These are phyloP conservation scores for Vespertilio murinus DNA, from an alignment of 2,797 vertebrate species.

Conservation along the genomic window DNA sequence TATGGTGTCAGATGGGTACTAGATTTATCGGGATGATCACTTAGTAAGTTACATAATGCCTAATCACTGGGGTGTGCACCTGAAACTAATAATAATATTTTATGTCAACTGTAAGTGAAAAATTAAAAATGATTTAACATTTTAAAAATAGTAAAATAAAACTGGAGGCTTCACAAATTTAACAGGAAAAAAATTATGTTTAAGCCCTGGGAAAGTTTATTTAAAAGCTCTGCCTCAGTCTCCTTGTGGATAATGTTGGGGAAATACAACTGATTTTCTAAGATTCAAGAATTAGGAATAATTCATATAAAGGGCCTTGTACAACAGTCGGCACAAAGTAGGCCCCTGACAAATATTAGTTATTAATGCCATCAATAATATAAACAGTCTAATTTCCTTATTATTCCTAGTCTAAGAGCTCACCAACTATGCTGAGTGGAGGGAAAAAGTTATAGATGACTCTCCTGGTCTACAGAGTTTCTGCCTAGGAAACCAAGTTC, in stretches of 20 bases:
- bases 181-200: not conserved
- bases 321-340: not conserved
- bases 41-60: no score
- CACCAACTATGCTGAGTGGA: not conserved
- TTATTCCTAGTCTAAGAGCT: conserved; percentile 34
- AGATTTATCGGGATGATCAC: no score
- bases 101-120: no score
- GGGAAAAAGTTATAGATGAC: not conserved
- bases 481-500: not conserved
- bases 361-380: not conserved
- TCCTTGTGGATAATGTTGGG: not conserved
- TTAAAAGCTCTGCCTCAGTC: not conserved
- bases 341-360: not conserved
- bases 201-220: not conserved
- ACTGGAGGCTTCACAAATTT: not conserved
- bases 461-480: conserved; percentile 4
- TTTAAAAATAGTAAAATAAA: not conserved
- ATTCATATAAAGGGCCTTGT: not conserved
- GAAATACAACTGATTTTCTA: not conserved
- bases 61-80: no score
- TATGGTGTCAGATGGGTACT: no score
- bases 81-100: no score
- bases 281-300: not conserved
- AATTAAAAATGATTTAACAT: not conserved
- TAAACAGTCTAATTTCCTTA: not conserved